Conservation (phyloP, 2,888 invertebrate species). For the Campopleginae sp. region DNA sequence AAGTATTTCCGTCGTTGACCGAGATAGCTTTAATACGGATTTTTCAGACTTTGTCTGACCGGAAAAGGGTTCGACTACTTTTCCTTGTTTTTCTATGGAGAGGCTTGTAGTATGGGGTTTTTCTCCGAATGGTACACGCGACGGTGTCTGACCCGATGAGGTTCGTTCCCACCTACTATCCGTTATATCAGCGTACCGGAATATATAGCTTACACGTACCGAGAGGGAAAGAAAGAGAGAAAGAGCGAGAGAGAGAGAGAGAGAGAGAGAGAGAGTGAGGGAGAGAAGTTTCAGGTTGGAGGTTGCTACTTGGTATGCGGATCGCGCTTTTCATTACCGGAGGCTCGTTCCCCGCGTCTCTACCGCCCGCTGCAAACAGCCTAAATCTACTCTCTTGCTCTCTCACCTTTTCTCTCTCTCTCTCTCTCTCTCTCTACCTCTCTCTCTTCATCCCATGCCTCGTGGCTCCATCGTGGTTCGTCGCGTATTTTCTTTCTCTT, state of each 20-base stretch:
- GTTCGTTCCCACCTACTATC: constrained; percentile 77
- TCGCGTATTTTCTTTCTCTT: constrained; percentile 52
- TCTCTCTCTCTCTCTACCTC: constrained; percentile 71
- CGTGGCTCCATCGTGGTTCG: constrained; percentile 54
- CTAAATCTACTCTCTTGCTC: constrained; percentile 82
- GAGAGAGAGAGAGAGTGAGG: constrained; percentile 22
- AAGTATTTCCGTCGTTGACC: neutral
- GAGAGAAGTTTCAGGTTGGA: constrained; percentile 72
- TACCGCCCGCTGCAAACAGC: constrained; percentile 82
- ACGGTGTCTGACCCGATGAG: constrained; percentile 72
- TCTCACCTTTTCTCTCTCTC: constrained; percentile 69
- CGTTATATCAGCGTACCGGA: constrained; percentile 64
- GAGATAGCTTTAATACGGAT: neutral
- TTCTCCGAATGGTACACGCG: constrained; percentile 52
- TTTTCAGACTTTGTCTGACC: constrained; percentile 32
- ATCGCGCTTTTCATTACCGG: constrained; percentile 87
- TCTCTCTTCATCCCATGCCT: constrained; percentile 72
- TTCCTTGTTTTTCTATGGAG: constrained; percentile 39
- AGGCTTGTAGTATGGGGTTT: constrained; percentile 42
- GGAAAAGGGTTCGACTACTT: constrained; percentile 57
- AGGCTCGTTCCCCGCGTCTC: constrained; percentile 82
- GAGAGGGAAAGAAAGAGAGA: constrained; percentile 12
- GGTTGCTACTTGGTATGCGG: constrained; percentile 86
- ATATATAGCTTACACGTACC: constrained; percentile 64
- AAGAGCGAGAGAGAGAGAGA: constrained; percentile 10